Conservation (phyloP, 2,113 vertebrate species). For the Natator depressus region DNA sequence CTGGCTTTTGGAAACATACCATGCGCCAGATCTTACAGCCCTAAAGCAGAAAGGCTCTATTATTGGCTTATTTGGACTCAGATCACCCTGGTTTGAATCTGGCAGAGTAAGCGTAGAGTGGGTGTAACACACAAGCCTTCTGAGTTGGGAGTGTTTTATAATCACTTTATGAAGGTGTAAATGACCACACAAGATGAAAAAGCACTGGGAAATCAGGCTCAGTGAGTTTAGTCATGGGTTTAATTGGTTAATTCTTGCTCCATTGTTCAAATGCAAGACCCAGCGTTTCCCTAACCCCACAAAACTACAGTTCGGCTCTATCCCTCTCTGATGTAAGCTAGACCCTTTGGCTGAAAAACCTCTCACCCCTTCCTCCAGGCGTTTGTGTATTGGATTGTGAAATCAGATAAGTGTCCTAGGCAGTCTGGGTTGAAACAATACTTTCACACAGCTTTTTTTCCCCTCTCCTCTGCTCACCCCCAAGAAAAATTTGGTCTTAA, state of each 20-base stretch:
- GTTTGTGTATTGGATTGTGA: background rate
- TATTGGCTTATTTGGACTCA: background rate
- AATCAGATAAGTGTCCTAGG: background rate
- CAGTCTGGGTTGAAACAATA: background rate
- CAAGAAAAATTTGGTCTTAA: background rate
- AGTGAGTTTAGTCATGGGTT: background rate
- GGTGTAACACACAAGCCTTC: background rate
- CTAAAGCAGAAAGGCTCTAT: background rate
- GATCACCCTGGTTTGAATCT: background rate
- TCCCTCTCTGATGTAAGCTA: background rate
- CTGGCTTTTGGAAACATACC: background rate
- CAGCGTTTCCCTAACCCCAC: background rate
- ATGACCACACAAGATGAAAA: background rate
- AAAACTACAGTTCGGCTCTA: fast-evolving
- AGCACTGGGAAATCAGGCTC: background rate
- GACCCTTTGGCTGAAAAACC: background rate
- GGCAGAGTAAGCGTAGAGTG: fast-evolving
- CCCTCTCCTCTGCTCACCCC: background rate
- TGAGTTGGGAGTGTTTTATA: background rate
- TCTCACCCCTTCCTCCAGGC: background rate
- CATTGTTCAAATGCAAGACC: background rate
- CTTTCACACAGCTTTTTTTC: background rate
- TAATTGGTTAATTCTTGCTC: background rate
- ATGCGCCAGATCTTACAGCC: fast-evolving
- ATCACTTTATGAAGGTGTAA: background rate